Evolutionary conservation across 2,113 vertebrate genomes (phyloP), one percentile per base, ranked within the genome.

Genomic region (Bettongia penicillata): DNA sequence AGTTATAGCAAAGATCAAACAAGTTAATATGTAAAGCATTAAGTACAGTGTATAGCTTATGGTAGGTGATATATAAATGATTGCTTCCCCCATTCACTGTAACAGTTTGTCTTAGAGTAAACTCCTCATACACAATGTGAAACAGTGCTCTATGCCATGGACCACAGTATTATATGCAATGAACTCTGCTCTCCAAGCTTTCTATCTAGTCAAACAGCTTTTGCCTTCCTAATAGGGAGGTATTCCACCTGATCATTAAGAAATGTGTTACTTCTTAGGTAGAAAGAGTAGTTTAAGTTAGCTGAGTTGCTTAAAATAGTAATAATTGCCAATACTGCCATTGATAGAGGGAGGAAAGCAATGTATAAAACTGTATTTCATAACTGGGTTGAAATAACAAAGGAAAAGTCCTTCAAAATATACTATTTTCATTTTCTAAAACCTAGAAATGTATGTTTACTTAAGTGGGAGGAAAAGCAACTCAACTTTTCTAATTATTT

Each of bases 211-310:
- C 93, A 50, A 25, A 94, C 2, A 84, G 52, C 57, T 53, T 8
- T 37, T 26, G 96, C 4, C 47, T 10, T 95, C 51, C 91, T 95
- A 25, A 61, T 94, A 95, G 93, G 43, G 57, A 61, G n/a, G 49
- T 48, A 2, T 25, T 57, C 57, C 91, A 91, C 57, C 53, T 84
- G 57, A 11, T 94, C 9, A 93, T 89, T 94, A 31, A 84, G 25
- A 91, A 3, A 68, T 51, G 25, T 47, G 51, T 90, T 19, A 3
- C 37, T 77, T n/a, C 14, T n/a, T 77, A 19, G 14, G 5, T 77
- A n/a, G 37, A 77, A 68, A 77, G 14, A 77, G 14, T 77, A n/a
- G 14, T 31, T 68, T 68, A 16, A 68, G 14, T 6, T n/a, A 19
- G 5, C 19, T n/a, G 16, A n/a, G 14, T n/a, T 19, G 61, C 1